Base-by-base conservation (phyloP, 2,888 invertebrate genomes). In the Aquatica leii region DNA sequence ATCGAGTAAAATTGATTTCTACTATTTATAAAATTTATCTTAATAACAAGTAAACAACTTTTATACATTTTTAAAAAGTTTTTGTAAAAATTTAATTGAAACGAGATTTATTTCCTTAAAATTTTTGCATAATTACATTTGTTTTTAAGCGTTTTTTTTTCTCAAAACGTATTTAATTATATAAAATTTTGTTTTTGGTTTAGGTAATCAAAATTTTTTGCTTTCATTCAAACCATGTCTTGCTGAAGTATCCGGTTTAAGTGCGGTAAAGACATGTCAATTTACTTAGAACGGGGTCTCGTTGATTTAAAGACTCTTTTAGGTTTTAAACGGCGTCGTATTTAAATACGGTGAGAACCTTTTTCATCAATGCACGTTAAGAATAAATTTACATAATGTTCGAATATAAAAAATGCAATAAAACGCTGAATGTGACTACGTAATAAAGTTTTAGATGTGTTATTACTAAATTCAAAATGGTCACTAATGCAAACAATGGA, bases 221-320 rank as follows among this genome's bases (percentile, higher is more conserved):
- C 37, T 48, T 46, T 15, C 17, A 51, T 51, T 59, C 59, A 51
- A 34, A 34, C 17, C 50, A 49, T 52, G 59, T 59, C 59, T 15
- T 15, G 17, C 52, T 31, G 59, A 46, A 49, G 50, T 52, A 43
- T 51, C 20, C 59, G 43, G 49, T 37, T 43, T 51, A 34, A 59
- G 18, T 59, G 59, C 51, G 24, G 52, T 17, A 46, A 34, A 50
- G 52, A 52, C 51, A 52, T n/a, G 59, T 31, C 59, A 59, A 52
- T 46, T 52, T 41, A 52, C 31, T 50, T 50, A 50, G 50, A 50
- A 21, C 12, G 14, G 50, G 50, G 50, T 50, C 24, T 50, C 24
- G 34, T 50, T 24, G 50, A 50, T 50, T 50, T 50, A 50, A 50
- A 21, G 11, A 34, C n/a, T 24, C 11, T 14, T 50, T 50, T 50